A percentile compares a stretch with the other conserved stretches of the same genome.
Conservation (phyloP, 2,113 vertebrate species). For the Oreamnos americanus region DNA sequence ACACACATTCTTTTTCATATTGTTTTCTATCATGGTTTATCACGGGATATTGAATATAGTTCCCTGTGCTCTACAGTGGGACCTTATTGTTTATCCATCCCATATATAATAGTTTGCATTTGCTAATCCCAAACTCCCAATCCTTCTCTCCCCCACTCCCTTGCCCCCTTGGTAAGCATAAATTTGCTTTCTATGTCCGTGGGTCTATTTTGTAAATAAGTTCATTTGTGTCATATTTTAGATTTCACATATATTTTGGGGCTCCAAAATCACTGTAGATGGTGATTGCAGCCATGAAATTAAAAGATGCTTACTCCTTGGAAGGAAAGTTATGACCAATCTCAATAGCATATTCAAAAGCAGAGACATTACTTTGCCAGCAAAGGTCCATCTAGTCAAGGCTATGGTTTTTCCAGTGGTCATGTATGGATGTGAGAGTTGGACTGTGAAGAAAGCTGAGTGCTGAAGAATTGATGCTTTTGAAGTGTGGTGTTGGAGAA, state of each 20-base stretch:
- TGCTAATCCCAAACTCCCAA: neutral
- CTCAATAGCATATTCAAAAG: too few relatives aligned
- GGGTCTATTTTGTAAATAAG: neutral
- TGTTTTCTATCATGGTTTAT: neutral
- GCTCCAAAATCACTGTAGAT: too few relatives aligned
- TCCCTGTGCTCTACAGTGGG: neutral
- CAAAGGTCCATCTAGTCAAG: too few relatives aligned
- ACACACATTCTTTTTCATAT: neutral
- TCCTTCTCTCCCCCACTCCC: neutral
- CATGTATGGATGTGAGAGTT: too few relatives aligned
- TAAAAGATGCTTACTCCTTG: too few relatives aligned
- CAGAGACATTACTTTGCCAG: too few relatives aligned
- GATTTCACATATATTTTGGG: neutral
- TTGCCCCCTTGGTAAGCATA: neutral
- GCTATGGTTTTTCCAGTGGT: too few relatives aligned
- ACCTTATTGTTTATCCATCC: neutral
- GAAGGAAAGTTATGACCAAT: too few relatives aligned
- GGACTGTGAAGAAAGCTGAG: too few relatives aligned
- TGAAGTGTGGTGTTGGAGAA: too few relatives aligned
- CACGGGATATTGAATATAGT: neutral
- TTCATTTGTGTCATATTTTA: neutral
- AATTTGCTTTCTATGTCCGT: neutral
- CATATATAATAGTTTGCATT: neutral
- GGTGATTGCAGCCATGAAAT: too few relatives aligned
- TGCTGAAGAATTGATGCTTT: too few relatives aligned